These are phyloP conservation scores for Tamias sibiricus DNA, from an alignment of 2,113 vertebrate genomes.

Conservation along the genomic window DNA sequence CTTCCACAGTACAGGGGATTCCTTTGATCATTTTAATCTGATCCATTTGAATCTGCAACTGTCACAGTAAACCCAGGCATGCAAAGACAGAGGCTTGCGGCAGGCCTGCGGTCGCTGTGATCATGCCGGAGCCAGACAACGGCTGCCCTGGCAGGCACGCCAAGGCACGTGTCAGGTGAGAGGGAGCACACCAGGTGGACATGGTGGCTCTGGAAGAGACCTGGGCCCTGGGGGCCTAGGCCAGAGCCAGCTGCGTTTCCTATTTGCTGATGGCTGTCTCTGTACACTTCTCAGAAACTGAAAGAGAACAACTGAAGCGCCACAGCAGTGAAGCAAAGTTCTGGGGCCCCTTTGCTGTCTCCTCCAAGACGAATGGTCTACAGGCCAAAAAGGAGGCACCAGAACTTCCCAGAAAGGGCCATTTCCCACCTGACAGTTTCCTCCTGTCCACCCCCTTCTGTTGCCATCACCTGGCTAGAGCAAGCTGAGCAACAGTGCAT, in stretches of 20 bases:
- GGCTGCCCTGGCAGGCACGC: neutral
- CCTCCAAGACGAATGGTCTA: neutral
- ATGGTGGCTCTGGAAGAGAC: neutral
- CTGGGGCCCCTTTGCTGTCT: neutral
- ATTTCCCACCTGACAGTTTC: too few relatives aligned
- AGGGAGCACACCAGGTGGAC: neutral
- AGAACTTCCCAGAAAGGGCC: neutral
- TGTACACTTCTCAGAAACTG: neutral
- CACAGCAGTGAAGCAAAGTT: neutral
- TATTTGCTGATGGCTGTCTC: neutral
- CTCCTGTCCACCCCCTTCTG: neutral
- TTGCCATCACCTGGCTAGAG: neutral
- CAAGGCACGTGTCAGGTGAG: neutral
- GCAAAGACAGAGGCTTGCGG: slow-evolving; percentile 39
- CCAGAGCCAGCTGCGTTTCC: neutral
- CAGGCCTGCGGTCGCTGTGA: slow-evolving; percentile 50
- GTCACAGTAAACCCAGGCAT: neutral
- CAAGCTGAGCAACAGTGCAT: neutral
- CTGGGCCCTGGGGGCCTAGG: neutral
- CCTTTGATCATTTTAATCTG: neutral
- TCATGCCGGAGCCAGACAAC: neutral
- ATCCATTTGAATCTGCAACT: neutral
- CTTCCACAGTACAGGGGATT: neutral
- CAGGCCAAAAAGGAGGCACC: accelerated
- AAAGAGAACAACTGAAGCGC: accelerated